Percentiles rank a stretch among this genome's conserved stretches.
Conservation (phyloP, 2,797 vertebrate species). For the Intellagama lesueurii region DNA sequence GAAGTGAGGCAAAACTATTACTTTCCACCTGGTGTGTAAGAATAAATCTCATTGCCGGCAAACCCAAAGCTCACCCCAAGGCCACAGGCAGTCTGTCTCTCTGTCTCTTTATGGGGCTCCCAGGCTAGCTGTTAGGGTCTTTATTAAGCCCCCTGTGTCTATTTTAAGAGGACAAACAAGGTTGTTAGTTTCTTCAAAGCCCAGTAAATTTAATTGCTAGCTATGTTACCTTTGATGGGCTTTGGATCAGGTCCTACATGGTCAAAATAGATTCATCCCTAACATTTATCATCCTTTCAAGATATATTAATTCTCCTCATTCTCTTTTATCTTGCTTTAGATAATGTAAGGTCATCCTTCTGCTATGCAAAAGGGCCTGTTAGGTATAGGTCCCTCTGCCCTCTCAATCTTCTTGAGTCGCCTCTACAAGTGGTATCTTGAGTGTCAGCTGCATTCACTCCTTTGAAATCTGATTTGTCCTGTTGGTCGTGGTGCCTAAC, state of each 20-base stretch:
- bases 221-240: conserved; percentile 1
- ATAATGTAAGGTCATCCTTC: not conserved
- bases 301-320: not conserved
- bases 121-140: not conserved
- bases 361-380: conserved; percentile 42
- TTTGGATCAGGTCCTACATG: conserved; percentile 19
- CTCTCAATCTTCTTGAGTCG: conserved; percentile 59
- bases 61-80: not conserved
- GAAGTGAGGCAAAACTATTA: not conserved
- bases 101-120: not conserved
- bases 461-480: conserved; percentile 77
- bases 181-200: conserved; percentile 11
- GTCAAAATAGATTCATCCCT: not conserved
- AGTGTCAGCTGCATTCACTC: conserved; percentile 59
- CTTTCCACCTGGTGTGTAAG: not conserved
- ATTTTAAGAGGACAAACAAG: not conserved
- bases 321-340: not conserved
- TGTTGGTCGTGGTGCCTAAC: conserved; percentile 24
- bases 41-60: not conserved
- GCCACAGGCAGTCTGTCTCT: no score
- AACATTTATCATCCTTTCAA: not conserved
- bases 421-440: conserved; percentile 65
- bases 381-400: conserved; percentile 24
- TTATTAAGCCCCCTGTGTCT: not conserved
- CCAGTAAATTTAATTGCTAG: not conserved